Base-by-base conservation (phyloP, 2,113 vertebrate species). In the Sporophila hypoxantha region DNA sequence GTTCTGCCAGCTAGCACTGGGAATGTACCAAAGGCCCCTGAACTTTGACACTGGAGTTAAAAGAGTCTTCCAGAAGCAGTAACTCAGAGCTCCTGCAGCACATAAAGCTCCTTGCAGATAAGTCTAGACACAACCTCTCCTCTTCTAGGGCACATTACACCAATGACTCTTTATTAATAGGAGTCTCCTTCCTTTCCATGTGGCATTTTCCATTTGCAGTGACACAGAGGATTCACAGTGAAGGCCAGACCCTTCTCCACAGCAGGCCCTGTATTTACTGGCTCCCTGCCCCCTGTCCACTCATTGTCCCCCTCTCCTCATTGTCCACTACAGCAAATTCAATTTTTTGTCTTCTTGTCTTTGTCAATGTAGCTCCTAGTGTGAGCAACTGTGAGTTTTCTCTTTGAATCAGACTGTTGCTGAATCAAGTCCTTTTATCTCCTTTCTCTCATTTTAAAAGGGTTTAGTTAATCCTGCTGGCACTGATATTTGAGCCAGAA, bases 401-500 rank as follows among this genome's bases (percentile, higher is more conserved):
- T 60, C 61, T 92, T 69, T 70, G 52, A 74, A 64, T 89, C 49
- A 71, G 10, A 17, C 26, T 62, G 50, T 52, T 88, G 70, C 62
- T 91, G 67, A 76, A 86, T 88, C 53, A 56, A 93, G 82, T 57
- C 57, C 78, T 89, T 90, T 90, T 70, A 83, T 77, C 61, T 70
- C 68, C 32, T 77, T 82, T 78, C 79, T 37, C 84, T 84, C 39
- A 42, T 79, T 87, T 93, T 21, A 49, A 75, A 87, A 89, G 47
- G 41, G 50, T 41, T 88, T 88, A 37, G 34, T 62, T 92, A 85
- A 91, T 92, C 79, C 85, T 88, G 32, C 69, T 89, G 91, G 76
- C 69, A 46, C 46, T 49, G 50, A 71, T 50, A 57, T 53, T 80
- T 20, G 39, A 78, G 55, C 75, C 81, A 57, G 78, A 86, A 88